Base-by-base conservation (phyloP, 2,113 vertebrate genomes). In the Riparia riparia region DNA sequence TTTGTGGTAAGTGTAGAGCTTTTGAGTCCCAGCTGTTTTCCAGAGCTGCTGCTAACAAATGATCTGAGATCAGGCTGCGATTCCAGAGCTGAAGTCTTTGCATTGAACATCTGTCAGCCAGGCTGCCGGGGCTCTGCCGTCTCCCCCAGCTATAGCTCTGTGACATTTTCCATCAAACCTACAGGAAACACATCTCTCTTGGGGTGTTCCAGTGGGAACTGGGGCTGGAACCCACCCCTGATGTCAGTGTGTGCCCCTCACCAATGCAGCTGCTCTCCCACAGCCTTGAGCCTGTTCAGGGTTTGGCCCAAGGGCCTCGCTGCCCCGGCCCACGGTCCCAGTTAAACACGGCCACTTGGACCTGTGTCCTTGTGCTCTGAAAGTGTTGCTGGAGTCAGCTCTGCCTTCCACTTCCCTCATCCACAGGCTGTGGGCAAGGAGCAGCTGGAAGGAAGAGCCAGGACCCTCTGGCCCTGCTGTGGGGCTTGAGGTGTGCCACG, bases 401-500 rank as follows among this genome's bases (percentile, higher is more conserved):
- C 70, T 79, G 69, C 85, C 65, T 41, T 53, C 15, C 54, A 63
- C 25, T 45, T 60, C 50, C 79, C 49, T 79, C 14, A 25, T 42
- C 17, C 4, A 0, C 22, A 14, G 39, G 65, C 76, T 63, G 64
- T 1, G 34, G 82, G 72, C 70, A 20, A 51, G 39, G 63, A 85
- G 5, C 57, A 39, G 79, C 60, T 66, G 1, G 3, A 15, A 82
- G 64, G n/a, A 17, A 7, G 39, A 39, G 71, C 25, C 54, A 49
- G 7, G 1, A 45, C 9, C 41, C 51, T 1, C 24, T 71, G 63
- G 63, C 81, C 31, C 15, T 37, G 66, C 71, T 63, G 56, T 5
- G 9, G 66, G 82, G 32, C 68, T 74, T 8, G 15, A 65, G 82
- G 54, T 42, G 19, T 20, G 4, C 5, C 3, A 31, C 0, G 0